Evolutionary conservation across 2,888 invertebrate genomes (phyloP).

Genomic region (Agrochola litura): DNA sequence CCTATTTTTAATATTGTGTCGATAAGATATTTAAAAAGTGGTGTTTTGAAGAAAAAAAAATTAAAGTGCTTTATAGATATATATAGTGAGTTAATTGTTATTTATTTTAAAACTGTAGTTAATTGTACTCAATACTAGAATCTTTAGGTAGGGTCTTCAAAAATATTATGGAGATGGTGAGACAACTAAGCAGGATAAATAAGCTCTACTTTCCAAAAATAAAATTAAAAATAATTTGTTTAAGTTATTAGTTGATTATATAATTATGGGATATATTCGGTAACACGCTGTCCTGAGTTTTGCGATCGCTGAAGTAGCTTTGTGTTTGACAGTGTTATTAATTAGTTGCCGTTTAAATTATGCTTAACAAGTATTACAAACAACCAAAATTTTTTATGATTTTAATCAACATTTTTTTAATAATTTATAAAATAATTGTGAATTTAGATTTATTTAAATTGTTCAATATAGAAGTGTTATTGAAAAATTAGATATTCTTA

Average conservation of each 20-base stretch:
- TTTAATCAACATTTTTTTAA: too few species aligned
- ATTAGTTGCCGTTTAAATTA: not conserved
- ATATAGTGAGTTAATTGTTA: not conserved
- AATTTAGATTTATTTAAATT: not conserved
- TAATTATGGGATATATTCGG: not conserved
- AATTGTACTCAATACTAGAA: too few species aligned
- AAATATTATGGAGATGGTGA: not conserved
- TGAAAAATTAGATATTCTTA: not conserved
- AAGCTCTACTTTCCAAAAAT: not conserved
- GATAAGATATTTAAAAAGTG: too few species aligned
- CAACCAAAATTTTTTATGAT: not conserved
- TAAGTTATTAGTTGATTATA: not conserved
- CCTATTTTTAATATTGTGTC: too few species aligned
- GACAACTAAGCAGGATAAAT: not conserved
- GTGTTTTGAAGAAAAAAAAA: too few species aligned
- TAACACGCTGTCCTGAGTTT: not conserved
- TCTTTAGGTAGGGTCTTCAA: not conserved
- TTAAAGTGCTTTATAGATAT: not conserved
- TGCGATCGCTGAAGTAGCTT: not conserved
- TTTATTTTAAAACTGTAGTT: not conserved
- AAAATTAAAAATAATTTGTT: not conserved
- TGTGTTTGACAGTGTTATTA: not conserved
- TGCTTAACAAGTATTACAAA: not conserved
- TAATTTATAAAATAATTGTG: not conserved
- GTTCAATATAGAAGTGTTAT: not conserved